Percentiles rank a stretch among this genome's conserved stretches.
Conservation (phyloP, 1,140 invertebrate species). For the Pinna nobilis region DNA sequence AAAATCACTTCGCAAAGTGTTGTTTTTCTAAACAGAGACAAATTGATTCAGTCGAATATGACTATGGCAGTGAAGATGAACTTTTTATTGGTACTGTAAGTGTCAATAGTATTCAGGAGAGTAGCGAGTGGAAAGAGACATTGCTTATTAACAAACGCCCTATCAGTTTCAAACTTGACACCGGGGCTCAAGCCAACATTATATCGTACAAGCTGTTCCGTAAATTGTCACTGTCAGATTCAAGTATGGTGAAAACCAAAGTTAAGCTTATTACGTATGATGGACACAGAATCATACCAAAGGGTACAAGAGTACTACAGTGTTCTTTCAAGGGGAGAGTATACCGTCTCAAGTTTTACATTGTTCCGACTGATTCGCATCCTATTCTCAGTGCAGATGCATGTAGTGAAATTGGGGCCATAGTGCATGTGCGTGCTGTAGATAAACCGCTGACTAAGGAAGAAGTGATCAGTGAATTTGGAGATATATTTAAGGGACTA, state of each 20-base stretch:
- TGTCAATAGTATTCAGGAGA: neutral
- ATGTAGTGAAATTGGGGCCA: conserved; percentile 13
- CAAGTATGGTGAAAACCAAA: neutral
- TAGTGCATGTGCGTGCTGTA: conserved; percentile 1
- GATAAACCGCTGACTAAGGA: conserved; percentile 4
- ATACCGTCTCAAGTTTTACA: conserved; percentile 11
- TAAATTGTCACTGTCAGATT: neutral
- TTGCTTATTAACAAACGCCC: neutral
- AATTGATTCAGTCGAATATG: neutral
- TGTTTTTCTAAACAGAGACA: conserved; percentile 14
- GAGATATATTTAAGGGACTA: conserved; percentile 43
- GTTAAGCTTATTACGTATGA: conserved; percentile 13
- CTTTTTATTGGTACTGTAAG: conserved; percentile 23
- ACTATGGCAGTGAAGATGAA: conserved; percentile 1
- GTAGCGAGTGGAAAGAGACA: neutral
- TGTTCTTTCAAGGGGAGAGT: conserved; percentile 4
- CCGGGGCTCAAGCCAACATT: conserved; percentile 33
- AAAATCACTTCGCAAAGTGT: conserved; percentile 19
- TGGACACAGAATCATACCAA: neutral
- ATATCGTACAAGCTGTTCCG: conserved; percentile 14
- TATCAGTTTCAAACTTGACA: conserved; percentile 29
- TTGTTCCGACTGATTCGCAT: neutral
- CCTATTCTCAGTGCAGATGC: conserved; percentile 5
- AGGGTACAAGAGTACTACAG: neutral
- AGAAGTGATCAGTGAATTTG: conserved; percentile 18